Conservation (phyloP, 2,888 invertebrate genomes). For the Endomychus coccineus region DNA sequence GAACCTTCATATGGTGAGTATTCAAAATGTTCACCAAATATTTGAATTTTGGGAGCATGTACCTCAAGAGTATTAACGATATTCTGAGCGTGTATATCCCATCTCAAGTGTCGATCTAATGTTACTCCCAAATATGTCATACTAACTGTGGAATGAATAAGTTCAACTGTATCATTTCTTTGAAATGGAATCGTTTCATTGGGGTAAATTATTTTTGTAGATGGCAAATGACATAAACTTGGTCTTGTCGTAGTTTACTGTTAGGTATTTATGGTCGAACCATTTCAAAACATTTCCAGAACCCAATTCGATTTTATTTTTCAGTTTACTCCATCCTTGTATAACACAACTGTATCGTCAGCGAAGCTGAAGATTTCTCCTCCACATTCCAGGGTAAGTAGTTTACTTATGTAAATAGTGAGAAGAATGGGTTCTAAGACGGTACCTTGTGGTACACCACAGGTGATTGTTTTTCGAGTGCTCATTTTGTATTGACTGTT, state of each 20-base stretch:
- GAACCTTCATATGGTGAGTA: too few relatives aligned
- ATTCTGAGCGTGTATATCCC: background rate
- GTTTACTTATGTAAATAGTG: background rate
- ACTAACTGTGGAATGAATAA: too few relatives aligned
- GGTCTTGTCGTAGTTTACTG: slow-evolving; percentile 2
- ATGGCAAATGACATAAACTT: background rate
- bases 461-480: background rate
- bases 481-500: background rate
- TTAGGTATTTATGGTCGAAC: slow-evolving; percentile 3
- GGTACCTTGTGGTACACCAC: background rate
- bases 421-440: slow-evolving; percentile 1
- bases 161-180: too few relatives aligned
- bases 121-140: too few relatives aligned
- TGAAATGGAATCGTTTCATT: too few relatives aligned
- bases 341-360: background rate
- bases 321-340: background rate
- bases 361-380: slow-evolving; percentile 1
- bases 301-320: background rate
- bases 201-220: too few relatives aligned
- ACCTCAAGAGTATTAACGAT: too few relatives aligned
- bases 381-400: background rate
- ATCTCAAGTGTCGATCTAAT: slow-evolving; percentile 1
- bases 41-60: too few relatives aligned
- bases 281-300: background rate
- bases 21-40: too few relatives aligned